Evolutionary conservation across 92 coral and sea anemone species (phyloP).

Genomic region (Umimayanthus kanabou): DNA sequence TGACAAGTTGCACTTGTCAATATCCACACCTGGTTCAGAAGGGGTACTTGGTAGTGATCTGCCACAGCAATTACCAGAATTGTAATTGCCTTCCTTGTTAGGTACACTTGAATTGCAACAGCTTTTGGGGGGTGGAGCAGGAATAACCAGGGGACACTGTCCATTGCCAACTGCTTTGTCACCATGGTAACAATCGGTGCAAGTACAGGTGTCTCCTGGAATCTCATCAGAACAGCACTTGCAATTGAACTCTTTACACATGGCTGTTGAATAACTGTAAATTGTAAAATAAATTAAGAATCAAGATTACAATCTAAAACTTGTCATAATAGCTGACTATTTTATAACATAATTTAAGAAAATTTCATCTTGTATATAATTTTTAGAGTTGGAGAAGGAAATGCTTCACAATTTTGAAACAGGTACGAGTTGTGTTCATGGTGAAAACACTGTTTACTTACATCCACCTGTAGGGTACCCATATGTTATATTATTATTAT

Average conservation of each 20-base stretch:
- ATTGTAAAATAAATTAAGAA: no score
- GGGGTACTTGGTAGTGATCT: background rate
- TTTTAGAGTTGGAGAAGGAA: no score
- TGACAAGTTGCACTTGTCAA: background rate
- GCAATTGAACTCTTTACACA: conserved; percentile 75
- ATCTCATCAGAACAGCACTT: conserved; percentile 75
- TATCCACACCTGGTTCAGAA: background rate
- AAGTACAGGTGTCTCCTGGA: conserved; percentile 63
- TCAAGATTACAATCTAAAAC: no score
- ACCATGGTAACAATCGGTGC: conserved; percentile 69
- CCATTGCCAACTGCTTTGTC: conserved; percentile 13
- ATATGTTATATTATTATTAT: no score
- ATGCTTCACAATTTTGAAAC: no score
- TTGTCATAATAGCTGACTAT: no score
- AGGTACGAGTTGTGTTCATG: no score
- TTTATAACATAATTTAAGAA: no score
- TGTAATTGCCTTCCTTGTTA: background rate
- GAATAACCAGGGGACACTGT: background rate
- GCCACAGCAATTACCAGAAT: conserved; percentile 6
- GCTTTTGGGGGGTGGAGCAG: background rate
- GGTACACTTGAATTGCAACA: background rate
- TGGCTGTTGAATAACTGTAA: conserved; percentile 9
- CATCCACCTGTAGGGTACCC: no score
- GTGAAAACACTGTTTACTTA: no score
- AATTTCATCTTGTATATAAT: no score